Conservation (phyloP, 2,797 vertebrate species). For the Sciurus vulgaris region DNA sequence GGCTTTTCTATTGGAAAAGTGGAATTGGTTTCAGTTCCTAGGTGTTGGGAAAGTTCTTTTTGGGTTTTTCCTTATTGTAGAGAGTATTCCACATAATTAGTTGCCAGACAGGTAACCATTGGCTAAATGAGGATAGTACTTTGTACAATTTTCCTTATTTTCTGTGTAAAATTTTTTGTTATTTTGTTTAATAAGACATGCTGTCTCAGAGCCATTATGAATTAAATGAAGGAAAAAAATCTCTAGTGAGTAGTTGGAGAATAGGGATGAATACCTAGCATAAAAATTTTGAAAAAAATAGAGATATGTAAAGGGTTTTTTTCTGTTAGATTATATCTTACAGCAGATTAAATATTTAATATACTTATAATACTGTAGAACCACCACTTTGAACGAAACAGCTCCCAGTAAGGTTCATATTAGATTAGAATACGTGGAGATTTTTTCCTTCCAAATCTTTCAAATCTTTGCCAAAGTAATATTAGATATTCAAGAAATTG, state of each 20-base stretch:
- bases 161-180: neutral
- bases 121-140: neutral
- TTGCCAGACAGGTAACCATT: constrained; percentile 26
- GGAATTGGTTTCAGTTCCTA: neutral
- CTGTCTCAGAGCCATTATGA: neutral
- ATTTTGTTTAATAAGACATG: neutral
- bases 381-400: constrained; percentile 44
- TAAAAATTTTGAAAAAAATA: neutral
- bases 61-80: neutral
- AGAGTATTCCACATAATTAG: neutral
- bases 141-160: neutral
- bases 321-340: neutral
- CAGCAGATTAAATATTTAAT: constrained; percentile 53
- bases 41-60: constrained; percentile 3
- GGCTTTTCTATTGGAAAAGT: neutral
- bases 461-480: constrained; percentile 27
- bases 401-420: neutral
- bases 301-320: neutral
- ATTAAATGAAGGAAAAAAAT: neutral
- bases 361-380: neutral
- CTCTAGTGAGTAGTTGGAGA: neutral
- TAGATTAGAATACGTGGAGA: neutral
- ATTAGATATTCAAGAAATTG: neutral
- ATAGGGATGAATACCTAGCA: neutral
- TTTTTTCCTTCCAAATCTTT: constrained; percentile 44